Evolutionary conservation across 2,888 invertebrate species (phyloP), one percentile per base, ranked within the genome.

Genomic region (Luperina nickerlii): DNA sequence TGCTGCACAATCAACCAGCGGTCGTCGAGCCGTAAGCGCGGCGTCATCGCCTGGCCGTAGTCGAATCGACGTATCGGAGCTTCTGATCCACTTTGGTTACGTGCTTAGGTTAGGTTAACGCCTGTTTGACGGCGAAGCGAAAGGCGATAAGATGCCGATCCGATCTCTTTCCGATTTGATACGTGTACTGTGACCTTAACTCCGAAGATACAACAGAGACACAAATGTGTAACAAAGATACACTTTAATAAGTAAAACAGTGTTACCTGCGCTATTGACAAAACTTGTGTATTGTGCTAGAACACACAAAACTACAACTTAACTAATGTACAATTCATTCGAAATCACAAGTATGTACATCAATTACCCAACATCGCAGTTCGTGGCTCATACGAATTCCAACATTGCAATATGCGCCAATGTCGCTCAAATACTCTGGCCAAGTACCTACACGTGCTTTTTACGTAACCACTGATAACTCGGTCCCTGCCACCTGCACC

Each of bases 401-500:
- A 48, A 63, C 65, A 72, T 69, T 68, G 78, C 78, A 78, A 72
- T 76, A 75, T 75, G 51, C 63, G 66, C 48, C 87, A 85, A 87
- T 82, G 73, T 86, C 84, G 68, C 66, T 68, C 65, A 67, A 65
- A 70, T 27, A 68, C 68, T 74, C n/a, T 3, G 27, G 27, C n/a
- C 75, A 74, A 82, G 83, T 69, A 76, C n/a, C n/a, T n/a, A n/a
- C 82, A 81, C 79, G 77, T 84, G 79, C 63, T 18, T 20, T 24
- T 81, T 86, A 73, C 84, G 81, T 81, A 78, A 86, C 68, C 45
- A 79, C 78, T 87, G 87, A 86, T 86, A 88, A 81, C 62, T 69
- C 15, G 57, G 71, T 48, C 85, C 88, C 87, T 82, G 68, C 83
- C 38, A 38, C 38, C 38, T 7, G 62, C 45, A 45, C 11, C 20